Base-by-base conservation (phyloP, 2,888 invertebrate species). In the Parascotia fuliginaria region DNA sequence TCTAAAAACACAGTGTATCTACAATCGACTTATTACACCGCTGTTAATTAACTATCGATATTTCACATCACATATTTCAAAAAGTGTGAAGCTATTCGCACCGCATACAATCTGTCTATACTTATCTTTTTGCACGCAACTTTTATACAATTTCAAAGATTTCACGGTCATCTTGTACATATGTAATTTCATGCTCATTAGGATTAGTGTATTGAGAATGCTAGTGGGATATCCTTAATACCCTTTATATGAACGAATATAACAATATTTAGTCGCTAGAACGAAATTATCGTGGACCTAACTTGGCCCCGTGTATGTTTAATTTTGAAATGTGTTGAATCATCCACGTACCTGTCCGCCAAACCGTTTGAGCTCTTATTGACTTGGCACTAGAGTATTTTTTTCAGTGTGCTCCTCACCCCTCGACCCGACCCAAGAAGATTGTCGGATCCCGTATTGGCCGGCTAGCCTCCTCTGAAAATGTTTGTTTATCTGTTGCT, bases 401-500 rank as follows among this genome's bases (percentile, higher is more conserved):
- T 89, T 92, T 92, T 90, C 92, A 92, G 92, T 92, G 92, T 89
- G 81, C 80, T 85, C 90, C 90, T 87, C 89, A 93, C 93, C 93
- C 92, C 93, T 91, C 92, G 93, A 93, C 93, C 93, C 89, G 93
- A 93, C 90, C 86, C 85, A 79, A 79, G 87, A 86, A 86, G 86
- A 86, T 70, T 81, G 81, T 84, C 85, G 84, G 83, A 76, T 79
- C 81, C 89, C 83, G 84, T 90, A 83, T 74, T 83, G 81, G 85
- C 87, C 89, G 91, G 91, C 91, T 91, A 92, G 87, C 91, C 91
- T 91, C 91, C 92, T 92, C 88, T 89, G 87, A 89, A 92, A 86
- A 83, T 92, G 87, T 90, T 89, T 89, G 81, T 87, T 65, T 69
- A 44, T 68, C 83, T 89, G 64, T 91, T 82, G 86, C 86, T 88